phyloP scores from a whole-genome alignment of 2,888 invertebrate genomes.

The Hoplodrina blanda region DNA sequence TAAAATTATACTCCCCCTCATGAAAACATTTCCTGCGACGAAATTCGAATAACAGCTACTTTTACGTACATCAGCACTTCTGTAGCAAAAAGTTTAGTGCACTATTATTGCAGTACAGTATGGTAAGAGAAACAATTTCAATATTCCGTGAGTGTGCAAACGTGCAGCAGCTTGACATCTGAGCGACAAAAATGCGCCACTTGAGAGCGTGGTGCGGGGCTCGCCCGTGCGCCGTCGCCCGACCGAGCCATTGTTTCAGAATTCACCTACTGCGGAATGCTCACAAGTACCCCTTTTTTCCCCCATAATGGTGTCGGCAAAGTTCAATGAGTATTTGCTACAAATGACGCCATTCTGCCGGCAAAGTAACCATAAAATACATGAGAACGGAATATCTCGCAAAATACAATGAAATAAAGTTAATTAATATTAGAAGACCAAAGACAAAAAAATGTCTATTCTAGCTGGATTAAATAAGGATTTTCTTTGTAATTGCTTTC shows the following conservation, averaged over 20 bases:
- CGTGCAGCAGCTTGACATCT: conserved; percentile 58
- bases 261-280: conserved; percentile 57
- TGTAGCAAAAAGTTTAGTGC: conserved; percentile 29
- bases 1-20: conserved; percentile 17
- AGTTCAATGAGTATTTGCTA: conserved; percentile 60
- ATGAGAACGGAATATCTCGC: conserved; percentile 11
- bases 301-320: conserved; percentile 58
- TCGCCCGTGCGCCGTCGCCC: conserved; percentile 26
- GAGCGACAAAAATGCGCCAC: conserved; percentile 67
- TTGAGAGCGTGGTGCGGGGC: conserved; percentile 56
- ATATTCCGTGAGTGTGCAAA: conserved; percentile 61
- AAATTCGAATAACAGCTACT: conserved; percentile 33
- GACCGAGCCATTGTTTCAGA: conserved; percentile 61
- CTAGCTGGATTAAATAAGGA: conserved; percentile 9
- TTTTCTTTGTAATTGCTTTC: conserved; percentile 14
- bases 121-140: conserved; percentile 57
- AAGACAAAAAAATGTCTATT: conserved; percentile 1
- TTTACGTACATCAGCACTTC: conserved; percentile 33
- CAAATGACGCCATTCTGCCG: conserved; percentile 40
- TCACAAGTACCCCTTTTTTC: conserved; percentile 59
- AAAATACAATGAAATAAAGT: conserved; percentile 24
- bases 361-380: conserved; percentile 38
- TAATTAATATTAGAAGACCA: conserved; percentile 19
- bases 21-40: conserved; percentile 21
- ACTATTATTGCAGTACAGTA: conserved; percentile 46